Percentiles rank a stretch among this genome's conserved stretches.
Conservation (phyloP, 2,113 vertebrate genomes). For the Lagopus leucura region DNA sequence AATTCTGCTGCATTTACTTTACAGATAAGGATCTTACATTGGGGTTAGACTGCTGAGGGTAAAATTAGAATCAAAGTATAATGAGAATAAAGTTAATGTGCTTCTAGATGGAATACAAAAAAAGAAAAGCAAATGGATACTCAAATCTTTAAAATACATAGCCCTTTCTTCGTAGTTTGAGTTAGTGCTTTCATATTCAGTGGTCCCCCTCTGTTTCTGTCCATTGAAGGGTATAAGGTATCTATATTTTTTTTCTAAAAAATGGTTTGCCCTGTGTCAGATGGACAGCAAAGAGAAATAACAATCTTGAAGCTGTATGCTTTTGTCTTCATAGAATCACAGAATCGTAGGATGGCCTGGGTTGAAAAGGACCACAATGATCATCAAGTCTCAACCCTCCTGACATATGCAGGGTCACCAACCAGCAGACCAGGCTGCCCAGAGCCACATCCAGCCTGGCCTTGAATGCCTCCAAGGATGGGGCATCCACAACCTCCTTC, state of each 20-base stretch:
- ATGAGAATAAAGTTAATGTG: background rate
- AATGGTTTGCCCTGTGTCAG: background rate
- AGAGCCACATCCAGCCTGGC: too few species aligned
- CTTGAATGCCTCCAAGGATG: too few species aligned
- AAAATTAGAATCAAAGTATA: background rate
- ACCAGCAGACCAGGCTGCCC: too few species aligned
- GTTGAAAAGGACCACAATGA: too few species aligned
- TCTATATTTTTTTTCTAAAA: background rate
- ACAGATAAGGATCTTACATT: background rate
- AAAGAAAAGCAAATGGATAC: background rate
- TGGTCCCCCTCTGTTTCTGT: background rate
- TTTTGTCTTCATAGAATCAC: background rate
- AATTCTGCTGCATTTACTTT: constrained; percentile 8
- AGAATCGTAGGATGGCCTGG: too few species aligned
- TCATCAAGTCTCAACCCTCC: too few species aligned
- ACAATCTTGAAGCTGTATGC: background rate
- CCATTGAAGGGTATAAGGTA: background rate
- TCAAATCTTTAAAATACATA: background rate
- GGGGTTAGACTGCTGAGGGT: background rate
- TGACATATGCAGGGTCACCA: too few species aligned
- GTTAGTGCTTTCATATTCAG: background rate
- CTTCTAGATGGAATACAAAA: background rate
- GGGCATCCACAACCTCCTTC: too few species aligned
- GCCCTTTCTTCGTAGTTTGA: background rate
- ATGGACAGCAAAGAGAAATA: background rate